Conservation (phyloP, 2,888 invertebrate species). For the Thera britannica region DNA sequence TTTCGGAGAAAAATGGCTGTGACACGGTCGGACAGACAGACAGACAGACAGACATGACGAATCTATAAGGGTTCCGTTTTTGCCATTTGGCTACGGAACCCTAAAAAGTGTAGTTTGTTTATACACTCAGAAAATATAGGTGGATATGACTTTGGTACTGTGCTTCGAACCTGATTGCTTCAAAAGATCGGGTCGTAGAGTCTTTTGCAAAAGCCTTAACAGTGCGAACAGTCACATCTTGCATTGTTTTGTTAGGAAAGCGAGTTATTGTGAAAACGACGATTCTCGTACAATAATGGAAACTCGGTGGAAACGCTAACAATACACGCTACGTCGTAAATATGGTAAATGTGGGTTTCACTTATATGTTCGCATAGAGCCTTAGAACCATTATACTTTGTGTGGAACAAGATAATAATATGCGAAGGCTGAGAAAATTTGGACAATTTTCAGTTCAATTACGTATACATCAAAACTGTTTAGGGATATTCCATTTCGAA, state of each 20-base stretch:
- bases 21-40: no score
- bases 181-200: conserved; percentile 18
- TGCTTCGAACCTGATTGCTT: background rate
- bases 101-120: no score
- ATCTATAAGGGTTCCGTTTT: no score
- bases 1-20: no score
- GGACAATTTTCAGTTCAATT: no score
- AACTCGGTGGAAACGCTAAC: conserved; percentile 48
- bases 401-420: conserved; percentile 3
- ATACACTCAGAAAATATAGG: background rate
- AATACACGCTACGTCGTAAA: conserved; percentile 47
- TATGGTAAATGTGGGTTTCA: conserved; percentile 43
- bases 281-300: conserved; percentile 43
- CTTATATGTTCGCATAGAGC: conserved; percentile 22
- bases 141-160: background rate
- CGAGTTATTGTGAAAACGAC: conserved; percentile 45
- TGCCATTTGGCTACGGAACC: no score
- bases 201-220: conserved; percentile 14
- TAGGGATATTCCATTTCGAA: no score
- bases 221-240: conserved; percentile 42
- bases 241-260: conserved; percentile 51
- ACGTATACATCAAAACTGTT: no score
- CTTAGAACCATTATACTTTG: conserved; percentile 18
- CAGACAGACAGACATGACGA: no score
- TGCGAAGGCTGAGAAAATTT: conserved; percentile 1